Evolutionary conservation across 2,113 vertebrate genomes (phyloP), one percentile per base, ranked within the genome.

Genomic region (Myotis yumanensis): DNA sequence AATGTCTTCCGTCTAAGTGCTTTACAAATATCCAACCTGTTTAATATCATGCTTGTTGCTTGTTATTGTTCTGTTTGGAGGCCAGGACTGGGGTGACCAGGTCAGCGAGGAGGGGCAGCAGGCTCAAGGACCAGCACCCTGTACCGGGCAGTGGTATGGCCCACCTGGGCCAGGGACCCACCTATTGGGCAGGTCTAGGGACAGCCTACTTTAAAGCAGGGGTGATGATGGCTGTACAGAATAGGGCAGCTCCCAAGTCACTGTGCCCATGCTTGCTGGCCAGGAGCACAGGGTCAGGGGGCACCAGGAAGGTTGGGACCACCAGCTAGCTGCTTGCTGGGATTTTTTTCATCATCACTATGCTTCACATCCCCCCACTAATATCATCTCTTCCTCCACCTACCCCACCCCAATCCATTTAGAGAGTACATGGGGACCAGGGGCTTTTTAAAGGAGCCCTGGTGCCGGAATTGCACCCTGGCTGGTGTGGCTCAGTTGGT

Each of bases 141-240:
- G 94, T 77, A 96, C 97, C 85, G 93, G 86, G 94, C 80, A 97
- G 86, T 93, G 97, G 97, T 95, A 95, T 87, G 87, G 96, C 95
- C 90, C 95, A 14, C 69, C 1, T 30, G 28, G 46, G 97, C 98
- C 98, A 96, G 98, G 93, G 98, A 99, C 99, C 99, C 99, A 99
- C 99, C 99, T 99, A 98, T 99, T 98, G 89, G 98, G 99, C 98
- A 99, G 98, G 95, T 98, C 97, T 98, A 98, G 93, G 95, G 99
- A 99, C 97, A 98, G 98, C 98, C 99, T 99, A 99, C 99, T 99
- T 99, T 99, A 98, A 99, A 98, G 98, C 98, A 99, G 98, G 98
- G 99, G 98, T 99, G 99, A 98, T 98, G 98, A 98, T 98, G 99
- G 98, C 99, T 99, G 98, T 97, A 99, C 97, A 98, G 98, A 98